Evolutionary conservation across 2,113 vertebrate species (phyloP).

Genomic region (Megaleporinus macrocephalus): DNA sequence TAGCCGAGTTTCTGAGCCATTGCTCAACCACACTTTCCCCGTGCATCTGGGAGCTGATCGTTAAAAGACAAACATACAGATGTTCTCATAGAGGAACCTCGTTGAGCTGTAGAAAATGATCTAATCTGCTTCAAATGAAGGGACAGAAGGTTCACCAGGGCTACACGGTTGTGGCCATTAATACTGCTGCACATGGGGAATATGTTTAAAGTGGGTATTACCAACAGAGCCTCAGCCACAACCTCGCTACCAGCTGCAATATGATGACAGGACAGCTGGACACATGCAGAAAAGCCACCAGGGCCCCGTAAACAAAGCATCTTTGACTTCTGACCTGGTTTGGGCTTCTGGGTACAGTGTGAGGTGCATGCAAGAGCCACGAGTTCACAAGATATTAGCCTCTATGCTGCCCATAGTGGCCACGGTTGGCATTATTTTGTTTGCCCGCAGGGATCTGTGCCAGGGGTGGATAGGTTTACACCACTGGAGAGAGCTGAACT

Average conservation of each 20-base stretch:
- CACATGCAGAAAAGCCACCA: not conserved
- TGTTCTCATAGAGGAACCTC: slow-evolving; percentile 29
- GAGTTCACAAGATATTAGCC: not conserved
- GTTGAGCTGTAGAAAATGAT: slow-evolving; percentile 19
- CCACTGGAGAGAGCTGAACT: too few relatives aligned
- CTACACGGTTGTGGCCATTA: not conserved
- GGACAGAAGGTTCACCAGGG: not conserved
- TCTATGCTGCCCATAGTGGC: too few relatives aligned
- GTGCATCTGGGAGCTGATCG: slow-evolving; percentile 16
- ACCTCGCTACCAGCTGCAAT: not conserved
- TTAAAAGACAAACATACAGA: slow-evolving; percentile 23
- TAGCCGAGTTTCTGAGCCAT: not conserved
- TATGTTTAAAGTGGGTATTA: not conserved
- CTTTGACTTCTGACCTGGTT: not conserved
- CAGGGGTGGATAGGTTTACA: too few relatives aligned
- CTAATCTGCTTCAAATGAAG: slow-evolving; percentile 25
- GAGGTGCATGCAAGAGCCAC: not conserved
- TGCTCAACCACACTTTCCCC: slow-evolving; percentile 9
- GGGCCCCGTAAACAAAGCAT: not conserved
- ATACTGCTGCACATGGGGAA: not conserved
- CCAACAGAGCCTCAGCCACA: not conserved
- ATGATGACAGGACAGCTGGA: slow-evolving; percentile 2
- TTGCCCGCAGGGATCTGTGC: too few relatives aligned
- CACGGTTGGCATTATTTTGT: too few relatives aligned
- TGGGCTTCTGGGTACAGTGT: not conserved